phyloP scores from a whole-genome alignment of 2,113 vertebrate species.

The Ailuropoda melanoleuca region DNA sequence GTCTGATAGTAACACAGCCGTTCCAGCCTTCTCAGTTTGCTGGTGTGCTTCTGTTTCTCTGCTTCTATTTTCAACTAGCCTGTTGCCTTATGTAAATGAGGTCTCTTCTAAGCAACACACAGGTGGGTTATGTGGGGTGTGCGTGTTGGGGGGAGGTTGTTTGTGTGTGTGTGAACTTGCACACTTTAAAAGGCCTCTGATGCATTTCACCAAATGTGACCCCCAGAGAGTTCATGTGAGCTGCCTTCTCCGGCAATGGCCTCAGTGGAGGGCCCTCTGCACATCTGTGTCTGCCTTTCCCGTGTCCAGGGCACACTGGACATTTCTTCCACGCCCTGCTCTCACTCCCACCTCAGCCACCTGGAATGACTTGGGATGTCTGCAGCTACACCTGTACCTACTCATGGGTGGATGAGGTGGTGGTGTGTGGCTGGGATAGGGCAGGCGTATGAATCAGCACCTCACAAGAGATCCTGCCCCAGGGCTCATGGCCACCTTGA shows the following conservation, averaged over 20 bases:
- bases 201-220: background rate
- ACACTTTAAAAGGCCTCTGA: background rate
- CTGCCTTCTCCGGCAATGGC: background rate
- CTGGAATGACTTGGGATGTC: background rate
- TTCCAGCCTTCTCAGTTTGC: background rate
- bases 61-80: background rate
- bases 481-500: background rate
- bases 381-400: fast-evolving
- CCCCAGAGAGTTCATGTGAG: background rate
- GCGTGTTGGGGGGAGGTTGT: too few relatives aligned
- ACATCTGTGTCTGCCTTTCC: background rate
- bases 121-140: too few relatives aligned
- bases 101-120: background rate
- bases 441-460: background rate
- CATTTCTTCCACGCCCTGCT: background rate
- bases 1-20: background rate
- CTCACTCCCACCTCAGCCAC: background rate
- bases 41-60: background rate
- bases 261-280: background rate
- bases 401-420: background rate
- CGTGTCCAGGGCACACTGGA: background rate
- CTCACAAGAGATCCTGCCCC: background rate
- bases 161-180: background rate
- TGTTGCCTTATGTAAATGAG: background rate
- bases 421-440: background rate